Evolutionary conservation across 2,797 vertebrate genomes (phyloP), one percentile per base, ranked within the genome.

Genomic region (Thunnus albacares): DNA sequence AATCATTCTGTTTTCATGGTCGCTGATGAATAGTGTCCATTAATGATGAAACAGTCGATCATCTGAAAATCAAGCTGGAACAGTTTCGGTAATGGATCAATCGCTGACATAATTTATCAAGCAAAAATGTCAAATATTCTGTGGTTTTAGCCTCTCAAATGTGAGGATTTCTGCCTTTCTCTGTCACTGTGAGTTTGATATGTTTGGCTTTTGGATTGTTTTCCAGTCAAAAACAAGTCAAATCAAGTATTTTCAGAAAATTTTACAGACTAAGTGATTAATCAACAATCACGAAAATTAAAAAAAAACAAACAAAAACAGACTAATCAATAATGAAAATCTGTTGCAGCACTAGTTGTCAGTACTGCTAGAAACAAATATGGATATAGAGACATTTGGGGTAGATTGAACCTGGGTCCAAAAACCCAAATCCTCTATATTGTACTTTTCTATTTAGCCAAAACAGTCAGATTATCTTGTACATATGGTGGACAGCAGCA

Each of bases 381-480:
- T 41, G 3, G 11, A n/a, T 5, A 11, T 30, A 18, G 10, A 11
- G 70, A 10, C 35, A 33, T 20, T 15, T 70, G 6, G 5, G 18
- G 11, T 30, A 5, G 11, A 61, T 9, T 55, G 6, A 80, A 64
- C 2, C 22, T 14, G 18, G 3, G 3, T 10, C 15, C 3, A 47
- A 41, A 3, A 26, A 15, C 17, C 18, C 10, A 30, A 22, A 14
- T 15, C 8, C 22, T 20, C 22, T 2, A 38, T 12, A 12, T 38
- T 38, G 11, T 10, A 6, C 26, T 3, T 10, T 18, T 38, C 17
- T 26, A 9, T 61, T 22, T 6, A 57, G 20, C 20, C 20, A 18
- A 52, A 59, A 43, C 57, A 55, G n/a, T n/a, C 1, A 64, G n/a
- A 74, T 80, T 57, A 43, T 55, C 10, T 24, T 5, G 4, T 6